Percentiles rank a stretch among this genome's conserved stretches.
These are phyloP conservation scores for Seriola dumerili DNA, from an alignment of 2,113 vertebrate species.

Conservation along the genomic window DNA sequence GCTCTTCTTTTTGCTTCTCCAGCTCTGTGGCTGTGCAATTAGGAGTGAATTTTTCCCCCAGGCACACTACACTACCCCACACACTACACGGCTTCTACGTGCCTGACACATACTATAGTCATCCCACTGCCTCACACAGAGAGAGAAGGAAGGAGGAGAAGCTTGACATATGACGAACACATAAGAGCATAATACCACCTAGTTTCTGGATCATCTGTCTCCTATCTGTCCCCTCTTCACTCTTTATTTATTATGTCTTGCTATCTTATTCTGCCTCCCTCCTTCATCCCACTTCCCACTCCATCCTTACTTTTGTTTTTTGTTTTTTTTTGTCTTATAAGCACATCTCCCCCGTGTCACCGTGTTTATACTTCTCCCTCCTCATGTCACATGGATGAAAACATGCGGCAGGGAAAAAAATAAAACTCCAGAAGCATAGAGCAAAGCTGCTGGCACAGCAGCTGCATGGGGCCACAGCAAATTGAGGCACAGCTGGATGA, in stretches of 20 bases:
- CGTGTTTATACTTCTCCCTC: conserved; percentile 18
- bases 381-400: conserved; percentile 57
- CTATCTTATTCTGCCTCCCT: conserved; percentile 29
- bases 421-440: not conserved
- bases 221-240: not conserved
- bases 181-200: conserved; percentile 26
- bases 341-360: conserved; percentile 43
- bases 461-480: not conserved
- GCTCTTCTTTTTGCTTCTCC: not conserved
- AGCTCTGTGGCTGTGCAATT: conserved; percentile 18
- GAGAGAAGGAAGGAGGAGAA: not conserved
- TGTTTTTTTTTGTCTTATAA: conserved; percentile 64
- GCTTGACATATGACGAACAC: conserved; percentile 13
- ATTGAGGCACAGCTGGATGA: not conserved
- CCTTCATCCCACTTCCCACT: conserved; percentile 31
- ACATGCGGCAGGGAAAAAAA: conserved; percentile 53
- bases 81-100: conserved; percentile 1
- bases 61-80: conserved; percentile 6
- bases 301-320: conserved; percentile 34
- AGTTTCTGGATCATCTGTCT: conserved; percentile 32
- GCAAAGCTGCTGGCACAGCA: conserved; percentile 1
- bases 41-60: conserved; percentile 15
- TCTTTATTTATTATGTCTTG: conserved; percentile 24
- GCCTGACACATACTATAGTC: conserved; percentile 1
- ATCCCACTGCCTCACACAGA: conserved; percentile 23